Base-by-base conservation (phyloP, 1,140 invertebrate genomes). In the Brachionus paranguensis region DNA sequence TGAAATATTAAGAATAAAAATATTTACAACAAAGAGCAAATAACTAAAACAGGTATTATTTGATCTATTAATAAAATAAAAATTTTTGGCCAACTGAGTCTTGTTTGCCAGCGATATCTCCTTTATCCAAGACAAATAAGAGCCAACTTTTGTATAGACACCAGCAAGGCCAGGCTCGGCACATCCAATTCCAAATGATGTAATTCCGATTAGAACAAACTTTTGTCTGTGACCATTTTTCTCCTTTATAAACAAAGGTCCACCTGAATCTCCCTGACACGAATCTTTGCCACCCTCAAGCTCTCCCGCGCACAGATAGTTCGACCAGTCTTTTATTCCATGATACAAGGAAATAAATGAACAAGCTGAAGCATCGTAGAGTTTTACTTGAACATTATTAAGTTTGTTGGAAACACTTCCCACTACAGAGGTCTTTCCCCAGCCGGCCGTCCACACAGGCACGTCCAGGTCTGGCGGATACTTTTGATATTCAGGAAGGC, bases 221-320 rank as follows among this genome's bases (percentile, higher is more conserved):
- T 65, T 43, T 24, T 65, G 37, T 12, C 1, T 43, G 2, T 24
- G 17, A 2, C 29, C 12, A 2, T 12, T 3, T 8, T 6, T 27
- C 1, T 68, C 60, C 41, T 70, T 68, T 10, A 70, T 53, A 55
- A 55, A 72, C 4, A 83, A 12, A 33, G 60, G 45, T 14, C 45
- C 45, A 24, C 81, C 81, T 17, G 60, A 68, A 20, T 83, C 81
- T 27, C 78, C 81, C 70, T 83, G 81, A n/a, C 81, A 83, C 14
- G 81, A 64, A 20, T 83, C 81, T 45, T 60, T 53, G 43, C 60
- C 81, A 8, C 81, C 81, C 5, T 45, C 27, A 0, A 50, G 68
- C 27, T 70, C 64, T 20, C 81, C 81, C 14, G 60, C 60, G 37
- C 81, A 83, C 33, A 83, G 12, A 64, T 83, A 53, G 6, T 33